Conservation (phyloP, 2,888 invertebrate genomes). For the Melipona bicolor region DNA sequence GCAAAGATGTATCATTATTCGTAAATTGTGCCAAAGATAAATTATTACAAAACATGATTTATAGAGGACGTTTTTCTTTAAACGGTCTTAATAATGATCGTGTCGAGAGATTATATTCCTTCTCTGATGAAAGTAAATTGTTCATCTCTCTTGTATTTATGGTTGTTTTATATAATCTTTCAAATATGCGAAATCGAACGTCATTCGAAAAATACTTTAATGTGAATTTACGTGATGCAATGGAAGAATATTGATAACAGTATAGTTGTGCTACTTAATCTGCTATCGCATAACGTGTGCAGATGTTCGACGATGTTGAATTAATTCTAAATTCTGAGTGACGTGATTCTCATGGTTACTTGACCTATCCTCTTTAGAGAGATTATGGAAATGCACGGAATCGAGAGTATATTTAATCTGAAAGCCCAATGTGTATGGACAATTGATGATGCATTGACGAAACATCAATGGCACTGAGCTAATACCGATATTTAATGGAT, state of each 20-base stretch:
- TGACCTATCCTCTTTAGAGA: not conserved
- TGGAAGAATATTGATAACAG: not conserved
- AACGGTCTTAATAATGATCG: not conserved
- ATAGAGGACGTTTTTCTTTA: too few relatives aligned
- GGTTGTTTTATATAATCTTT: not conserved
- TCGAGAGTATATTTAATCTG: not conserved
- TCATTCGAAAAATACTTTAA: not conserved
- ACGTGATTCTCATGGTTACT: not conserved
- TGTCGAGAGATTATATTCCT: not conserved
- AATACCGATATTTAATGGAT: not conserved
- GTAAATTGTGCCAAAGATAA: too few relatives aligned
- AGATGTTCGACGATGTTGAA: not conserved
- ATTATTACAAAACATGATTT: too few relatives aligned
- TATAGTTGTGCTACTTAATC: too few relatives aligned
- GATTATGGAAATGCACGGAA: not conserved
- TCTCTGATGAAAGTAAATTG: not conserved
- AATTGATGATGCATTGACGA: not conserved
- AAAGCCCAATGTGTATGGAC: not conserved
- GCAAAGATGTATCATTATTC: not conserved
- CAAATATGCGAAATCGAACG: not conserved
- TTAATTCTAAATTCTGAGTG: not conserved
- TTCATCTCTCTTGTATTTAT: not conserved
- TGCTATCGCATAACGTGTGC: not conserved
- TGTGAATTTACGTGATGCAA: too few relatives aligned
- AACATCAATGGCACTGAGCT: not conserved